Percentiles rank a stretch among this genome's conserved stretches.
Conservation (phyloP, 2,797 vertebrate species). For the Botia almorhae region DNA sequence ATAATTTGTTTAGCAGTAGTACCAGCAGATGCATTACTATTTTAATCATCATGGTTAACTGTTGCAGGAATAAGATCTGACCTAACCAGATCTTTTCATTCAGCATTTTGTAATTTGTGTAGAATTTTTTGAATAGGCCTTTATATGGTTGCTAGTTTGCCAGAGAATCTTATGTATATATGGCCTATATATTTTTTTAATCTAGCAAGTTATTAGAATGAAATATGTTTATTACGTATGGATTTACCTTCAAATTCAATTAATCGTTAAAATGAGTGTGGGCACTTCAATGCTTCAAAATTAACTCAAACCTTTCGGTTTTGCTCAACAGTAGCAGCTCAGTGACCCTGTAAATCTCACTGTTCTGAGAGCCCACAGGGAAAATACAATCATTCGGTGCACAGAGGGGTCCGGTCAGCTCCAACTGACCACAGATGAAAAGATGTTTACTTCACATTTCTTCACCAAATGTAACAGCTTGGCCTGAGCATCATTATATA, state of each 20-base stretch:
- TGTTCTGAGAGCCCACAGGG: constrained; percentile 39
- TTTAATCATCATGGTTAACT: too few relatives aligned
- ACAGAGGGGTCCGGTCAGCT: constrained; percentile 12
- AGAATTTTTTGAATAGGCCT: neutral
- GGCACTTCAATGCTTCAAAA: neutral
- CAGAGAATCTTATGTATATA: neutral
- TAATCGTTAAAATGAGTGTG: neutral
- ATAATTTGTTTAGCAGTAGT: too few relatives aligned
- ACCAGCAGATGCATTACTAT: too few relatives aligned
- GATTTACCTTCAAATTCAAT: neutral
- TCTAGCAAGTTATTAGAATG: neutral
- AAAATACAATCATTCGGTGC: constrained; percentile 42
- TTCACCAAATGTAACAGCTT: constrained; percentile 45
- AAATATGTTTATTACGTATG: neutral
- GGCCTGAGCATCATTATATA: constrained; percentile 51
- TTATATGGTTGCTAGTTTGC: neutral
- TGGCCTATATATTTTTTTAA: neutral
- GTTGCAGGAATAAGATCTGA: too few relatives aligned
- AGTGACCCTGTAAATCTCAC: constrained; percentile 43
- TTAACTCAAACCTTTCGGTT: constrained; percentile 7
- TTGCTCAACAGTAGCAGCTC: constrained; percentile 21
- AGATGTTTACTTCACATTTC: constrained; percentile 44
- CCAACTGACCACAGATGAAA: constrained; percentile 46
- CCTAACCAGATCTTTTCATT: too few relatives aligned
- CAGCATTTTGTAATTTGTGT: too few relatives aligned